Percentiles rank a stretch among this genome's conserved stretches.
These are phyloP conservation scores for Polydrusus cervinus DNA, from an alignment of 2,888 invertebrate species.

Conservation along the genomic window DNA sequence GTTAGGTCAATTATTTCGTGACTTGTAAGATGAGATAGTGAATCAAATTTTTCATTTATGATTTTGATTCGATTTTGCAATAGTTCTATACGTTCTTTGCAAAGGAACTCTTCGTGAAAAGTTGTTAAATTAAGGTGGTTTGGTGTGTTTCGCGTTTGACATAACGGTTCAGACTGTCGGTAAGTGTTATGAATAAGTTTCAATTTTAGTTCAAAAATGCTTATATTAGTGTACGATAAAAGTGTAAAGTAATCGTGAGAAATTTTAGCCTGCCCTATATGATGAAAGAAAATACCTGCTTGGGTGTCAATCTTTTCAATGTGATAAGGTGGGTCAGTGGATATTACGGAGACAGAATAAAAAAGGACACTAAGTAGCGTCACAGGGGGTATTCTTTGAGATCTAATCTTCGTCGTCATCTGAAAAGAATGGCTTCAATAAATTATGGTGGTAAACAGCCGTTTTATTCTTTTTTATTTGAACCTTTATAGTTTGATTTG, in stretches of 20 bases:
- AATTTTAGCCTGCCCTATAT: constrained; percentile 4
- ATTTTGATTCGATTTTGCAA: neutral
- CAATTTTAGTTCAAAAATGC: constrained; percentile 8
- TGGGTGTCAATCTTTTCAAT: neutral
- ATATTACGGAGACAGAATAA: no score
- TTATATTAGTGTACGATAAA: constrained; percentile 15
- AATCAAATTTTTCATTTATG: constrained; percentile 28
- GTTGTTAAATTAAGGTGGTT: neutral
- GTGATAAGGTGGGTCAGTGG: no score
- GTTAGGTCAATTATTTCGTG: neutral
- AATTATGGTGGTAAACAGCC: constrained; percentile 25
- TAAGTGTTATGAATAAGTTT: neutral
- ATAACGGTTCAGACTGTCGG: neutral
- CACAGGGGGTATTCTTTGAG: neutral
- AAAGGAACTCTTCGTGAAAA: no score
- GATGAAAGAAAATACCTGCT: constrained; percentile 36
- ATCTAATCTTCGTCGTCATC: neutral
- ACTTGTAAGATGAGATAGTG: no score
- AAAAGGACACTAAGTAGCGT: no score
- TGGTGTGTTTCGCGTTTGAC: neutral
- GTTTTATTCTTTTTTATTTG: constrained; percentile 26
- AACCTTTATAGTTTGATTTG: constrained; percentile 3
- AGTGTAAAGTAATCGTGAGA: constrained; percentile 6
- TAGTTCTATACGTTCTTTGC: constrained; percentile 10
- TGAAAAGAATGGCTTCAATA: constrained; percentile 12